Base-by-base conservation (phyloP, 1,140 invertebrate species). In the Cyrtorhinus lividipennis region DNA sequence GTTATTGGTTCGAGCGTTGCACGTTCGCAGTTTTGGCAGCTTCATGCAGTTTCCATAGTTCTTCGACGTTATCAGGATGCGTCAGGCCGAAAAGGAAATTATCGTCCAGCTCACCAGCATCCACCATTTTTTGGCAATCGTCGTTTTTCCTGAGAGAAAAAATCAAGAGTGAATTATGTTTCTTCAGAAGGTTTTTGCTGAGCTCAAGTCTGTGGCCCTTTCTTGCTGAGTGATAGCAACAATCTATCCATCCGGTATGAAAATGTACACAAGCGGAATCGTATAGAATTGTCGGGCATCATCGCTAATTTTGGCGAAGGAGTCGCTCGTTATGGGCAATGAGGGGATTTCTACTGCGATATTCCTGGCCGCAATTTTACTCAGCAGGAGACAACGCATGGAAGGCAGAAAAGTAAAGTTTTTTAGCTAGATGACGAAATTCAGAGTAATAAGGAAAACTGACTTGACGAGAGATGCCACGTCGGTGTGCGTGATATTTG, bases 401-500 rank as follows among this genome's bases (percentile, higher is more conserved):
- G n/a, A 44, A 44, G n/a, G n/a, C 8, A n/a, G 38, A 44, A 10
- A 44, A 44, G 38, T 8, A 44, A 44, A 10, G n/a, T 44, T 44
- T 44, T 44, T 44, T 10, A 10, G 38, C 38, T 10, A 44, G 8
- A n/a, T 44, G n/a, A 44, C 8, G 8, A 44, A 10, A 8, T 44
- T 8, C n/a, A 44, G 8, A n/a, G 8, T 10, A 44, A 8, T 8
- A 10, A 44, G n/a, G n/a, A 10, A 44, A 44, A 53, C 48, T 8
- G 18, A 53, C 48, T 20, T 53, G 10, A 53, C 38, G 22, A 65
- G 30, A 10, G 20, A 13, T 24, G 25, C 57, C 13, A 59, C 20
- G 56, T 26, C 38, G 23, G 64, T 63, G 26, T 65, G 66, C 2
- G 68, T 62, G 0, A 66, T 46, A 57, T 68, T 68, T 22, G 64